Evolutionary conservation across 2,888 invertebrate species (phyloP).

Genomic region (Cremastobaeus sp.): DNA sequence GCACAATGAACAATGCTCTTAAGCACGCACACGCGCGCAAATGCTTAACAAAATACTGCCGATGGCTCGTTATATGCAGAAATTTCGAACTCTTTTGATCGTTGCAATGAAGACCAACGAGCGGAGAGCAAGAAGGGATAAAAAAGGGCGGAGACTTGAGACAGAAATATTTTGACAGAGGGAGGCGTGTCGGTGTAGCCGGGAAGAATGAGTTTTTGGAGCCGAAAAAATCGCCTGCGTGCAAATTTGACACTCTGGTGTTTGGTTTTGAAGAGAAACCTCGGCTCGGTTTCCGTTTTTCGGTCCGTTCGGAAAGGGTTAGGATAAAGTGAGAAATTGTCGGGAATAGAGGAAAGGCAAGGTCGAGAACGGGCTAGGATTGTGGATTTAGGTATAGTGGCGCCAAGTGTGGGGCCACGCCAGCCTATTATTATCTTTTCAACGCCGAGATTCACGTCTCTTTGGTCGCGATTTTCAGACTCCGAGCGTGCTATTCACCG

Average conservation of each 20-base stretch:
- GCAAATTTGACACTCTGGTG: constrained; percentile 10
- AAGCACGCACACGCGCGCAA: constrained; percentile 54
- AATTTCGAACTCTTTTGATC: constrained; percentile 65
- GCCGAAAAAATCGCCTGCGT: constrained; percentile 54
- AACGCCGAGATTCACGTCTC: constrained; percentile 68
- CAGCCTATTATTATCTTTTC: constrained; percentile 74
- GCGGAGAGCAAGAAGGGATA: constrained; percentile 21
- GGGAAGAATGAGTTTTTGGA: constrained; percentile 20
- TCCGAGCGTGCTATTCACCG: constrained; percentile 36
- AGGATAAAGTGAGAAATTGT: constrained; percentile 52
- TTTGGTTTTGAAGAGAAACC: constrained; percentile 1
- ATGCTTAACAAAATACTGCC: constrained; percentile 43
- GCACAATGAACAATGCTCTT: constrained; percentile 71
- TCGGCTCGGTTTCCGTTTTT: not conserved
- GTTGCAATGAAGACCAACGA: constrained; percentile 8
- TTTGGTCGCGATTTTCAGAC: constrained; percentile 69
- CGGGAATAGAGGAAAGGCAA: constrained; percentile 46
- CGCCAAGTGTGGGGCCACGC: constrained; percentile 72
- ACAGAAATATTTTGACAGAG: constrained; percentile 76
- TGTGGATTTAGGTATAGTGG: constrained; percentile 71
- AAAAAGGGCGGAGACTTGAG: constrained; percentile 2
- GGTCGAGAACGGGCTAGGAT: constrained; percentile 61
- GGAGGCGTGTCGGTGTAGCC: constrained; percentile 70
- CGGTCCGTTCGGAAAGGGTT: constrained; percentile 4
- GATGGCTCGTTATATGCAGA: constrained; percentile 53